A percentile compares a stretch with the other conserved stretches of the same genome.
These are phyloP conservation scores for Malachius bipustulatus DNA, from an alignment of 2,888 invertebrate species.

Conservation along the genomic window DNA sequence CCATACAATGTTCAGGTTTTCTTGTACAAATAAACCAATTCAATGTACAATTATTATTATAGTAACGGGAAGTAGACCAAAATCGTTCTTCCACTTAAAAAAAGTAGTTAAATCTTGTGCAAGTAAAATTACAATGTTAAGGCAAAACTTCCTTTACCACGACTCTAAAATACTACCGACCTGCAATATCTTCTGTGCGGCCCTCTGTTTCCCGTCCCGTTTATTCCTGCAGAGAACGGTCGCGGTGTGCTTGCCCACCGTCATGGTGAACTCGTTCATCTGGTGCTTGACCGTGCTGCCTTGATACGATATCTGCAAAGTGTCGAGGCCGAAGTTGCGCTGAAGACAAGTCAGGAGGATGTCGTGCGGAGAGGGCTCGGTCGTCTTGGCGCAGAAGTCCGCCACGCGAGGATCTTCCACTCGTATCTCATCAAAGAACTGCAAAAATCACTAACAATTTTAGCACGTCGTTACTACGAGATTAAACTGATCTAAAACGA, in stretches of 20 bases:
- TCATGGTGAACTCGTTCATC: constrained; percentile 89
- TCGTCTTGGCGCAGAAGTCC: constrained; percentile 92
- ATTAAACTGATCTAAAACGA: no score
- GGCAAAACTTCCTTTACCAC: no score
- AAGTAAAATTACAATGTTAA: no score
- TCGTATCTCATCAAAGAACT: constrained; percentile 86
- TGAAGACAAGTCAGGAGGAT: constrained; percentile 85
- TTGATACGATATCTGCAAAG: constrained; percentile 76
- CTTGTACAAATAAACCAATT: no score
- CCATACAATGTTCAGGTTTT: no score
- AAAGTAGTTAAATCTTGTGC: no score
- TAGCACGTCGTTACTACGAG: no score
- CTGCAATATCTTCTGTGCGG: constrained; percentile 88
- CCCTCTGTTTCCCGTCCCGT: constrained; percentile 90
- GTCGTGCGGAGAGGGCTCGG: constrained; percentile 90
- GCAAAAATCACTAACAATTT: no score
- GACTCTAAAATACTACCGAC: no score
- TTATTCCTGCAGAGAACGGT: constrained; percentile 92
- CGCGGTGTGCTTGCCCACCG: constrained; percentile 83
- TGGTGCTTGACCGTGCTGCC: constrained; percentile 74
- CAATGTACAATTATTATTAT: no score
- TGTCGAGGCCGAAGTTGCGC: constrained; percentile 83
- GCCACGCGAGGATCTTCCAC: constrained; percentile 90
- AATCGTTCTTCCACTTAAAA: no score
- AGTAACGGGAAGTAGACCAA: no score